phyloP scores from a whole-genome alignment of 2,888 invertebrate species.

The Acanthosepion lycidas region DNA sequence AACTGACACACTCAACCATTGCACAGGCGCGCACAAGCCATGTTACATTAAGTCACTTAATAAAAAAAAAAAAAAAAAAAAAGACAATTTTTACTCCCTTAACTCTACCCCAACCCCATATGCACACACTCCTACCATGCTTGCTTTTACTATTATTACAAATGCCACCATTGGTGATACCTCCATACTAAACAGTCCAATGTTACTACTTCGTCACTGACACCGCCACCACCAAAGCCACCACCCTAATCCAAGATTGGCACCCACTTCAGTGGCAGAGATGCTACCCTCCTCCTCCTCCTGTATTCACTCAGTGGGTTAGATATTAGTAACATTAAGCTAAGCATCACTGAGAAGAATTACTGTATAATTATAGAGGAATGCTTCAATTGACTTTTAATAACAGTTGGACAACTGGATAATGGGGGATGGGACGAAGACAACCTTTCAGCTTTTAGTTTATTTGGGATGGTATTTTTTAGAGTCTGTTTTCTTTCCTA shows the following conservation, averaged over 20 bases:
- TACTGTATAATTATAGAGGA: background rate
- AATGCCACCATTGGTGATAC: background rate
- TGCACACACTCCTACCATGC: background rate
- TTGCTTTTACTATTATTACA: background rate
- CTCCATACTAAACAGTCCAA: background rate
- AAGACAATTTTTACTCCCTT: background rate
- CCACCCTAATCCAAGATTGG: conserved; percentile 8
- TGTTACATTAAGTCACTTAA: background rate
- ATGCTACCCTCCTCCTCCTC: background rate
- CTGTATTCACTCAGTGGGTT: background rate
- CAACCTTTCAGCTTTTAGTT: background rate
- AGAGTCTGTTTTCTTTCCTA: background rate
- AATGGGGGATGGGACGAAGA: background rate
- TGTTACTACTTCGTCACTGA: background rate
- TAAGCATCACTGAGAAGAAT: background rate
- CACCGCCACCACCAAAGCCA: background rate
- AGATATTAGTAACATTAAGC: background rate
- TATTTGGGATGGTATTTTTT: background rate
- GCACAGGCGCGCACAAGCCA: background rate
- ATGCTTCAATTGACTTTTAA: conserved; percentile 12
- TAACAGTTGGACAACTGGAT: background rate
- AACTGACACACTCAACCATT: conserved; percentile 12
- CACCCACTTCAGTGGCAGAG: background rate
- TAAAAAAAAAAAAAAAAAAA: background rate
- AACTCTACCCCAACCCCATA: background rate